Evolutionary conservation across 2,797 vertebrate genomes (phyloP).

Genomic region (Fratercula arctica): DNA sequence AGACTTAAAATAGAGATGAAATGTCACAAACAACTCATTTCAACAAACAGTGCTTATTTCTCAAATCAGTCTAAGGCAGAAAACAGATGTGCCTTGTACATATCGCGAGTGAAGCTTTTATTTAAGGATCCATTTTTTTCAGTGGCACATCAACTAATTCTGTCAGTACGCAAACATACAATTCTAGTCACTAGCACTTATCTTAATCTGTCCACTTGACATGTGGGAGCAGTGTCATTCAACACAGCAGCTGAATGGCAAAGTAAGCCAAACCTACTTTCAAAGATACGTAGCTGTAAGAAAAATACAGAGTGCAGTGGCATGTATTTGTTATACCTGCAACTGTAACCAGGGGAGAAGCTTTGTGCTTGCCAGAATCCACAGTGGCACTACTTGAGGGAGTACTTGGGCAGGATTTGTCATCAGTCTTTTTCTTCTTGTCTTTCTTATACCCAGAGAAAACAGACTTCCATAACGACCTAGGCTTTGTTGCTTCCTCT

Average conservation of each 20-base stretch:
- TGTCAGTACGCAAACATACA: neutral
- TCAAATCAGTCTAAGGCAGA: neutral
- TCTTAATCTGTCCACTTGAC: neutral
- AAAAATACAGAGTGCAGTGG: neutral
- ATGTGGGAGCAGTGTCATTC: neutral
- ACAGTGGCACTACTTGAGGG: constrained; percentile 89
- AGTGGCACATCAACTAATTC: neutral
- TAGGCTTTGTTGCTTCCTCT: constrained; percentile 89
- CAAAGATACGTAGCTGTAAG: neutral
- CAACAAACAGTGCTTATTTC: neutral
- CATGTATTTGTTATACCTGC: constrained; percentile 75
- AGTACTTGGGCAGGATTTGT: constrained; percentile 90
- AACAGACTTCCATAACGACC: constrained; percentile 94
- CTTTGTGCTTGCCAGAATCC: constrained; percentile 86
- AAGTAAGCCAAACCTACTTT: neutral
- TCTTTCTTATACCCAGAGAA: constrained; percentile 98
- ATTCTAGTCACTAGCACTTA: neutral
- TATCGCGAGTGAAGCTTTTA: neutral
- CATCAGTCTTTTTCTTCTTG: constrained; percentile 92
- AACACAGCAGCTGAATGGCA: neutral
- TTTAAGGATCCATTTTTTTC: neutral
- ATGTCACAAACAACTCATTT: neutral
- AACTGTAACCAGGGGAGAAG: constrained; percentile 77
- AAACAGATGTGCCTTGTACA: neutral
- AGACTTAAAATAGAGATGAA: neutral